Base-by-base conservation (phyloP, 2,888 invertebrate species). In the Caprella mutica region DNA sequence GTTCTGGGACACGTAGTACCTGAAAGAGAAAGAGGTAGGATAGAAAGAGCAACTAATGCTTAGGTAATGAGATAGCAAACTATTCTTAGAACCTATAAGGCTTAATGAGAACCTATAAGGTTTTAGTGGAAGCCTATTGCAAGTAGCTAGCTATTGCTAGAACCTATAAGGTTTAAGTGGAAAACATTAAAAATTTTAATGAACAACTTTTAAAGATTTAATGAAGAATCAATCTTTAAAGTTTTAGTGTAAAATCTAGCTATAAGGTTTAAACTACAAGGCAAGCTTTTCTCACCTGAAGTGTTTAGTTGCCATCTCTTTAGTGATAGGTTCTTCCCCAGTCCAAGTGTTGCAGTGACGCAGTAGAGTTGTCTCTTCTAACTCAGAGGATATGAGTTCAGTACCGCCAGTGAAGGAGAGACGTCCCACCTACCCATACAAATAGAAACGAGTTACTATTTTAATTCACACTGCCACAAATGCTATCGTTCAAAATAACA, bases 1-100 rank as follows among this genome's bases (percentile, higher is more conserved):
- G 65, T 91, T 90, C 70, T 94, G 94, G 0, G 89, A 84, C 2
- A 92, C 87, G 73, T 90, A 94, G 73, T 94, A 94, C 61, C 85
- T 78, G 48, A 9, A n/a, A 29, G 5, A 17, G 21, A 71, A 87
- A 89, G 65, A 70, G 69, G 30, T n/a, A n/a, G n/a, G n/a, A n/a
- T n/a, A n/a, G n/a, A n/a, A n/a, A n/a, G n/a, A n/a, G n/a, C n/a
- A n/a, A n/a, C n/a, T n/a, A n/a, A n/a, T n/a, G n/a, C n/a, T n/a
- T n/a, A 14, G 14, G 33, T 9, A 33, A 33, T 33, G 14, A 8
- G 33, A 33, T 14, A 33, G 8, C 8, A 14, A 33, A 33, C 14
- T 9, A 33, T 33, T 33, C 33, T 9, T 33, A 33, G 9, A 33
- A 33, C 14, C 33, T 8, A 33, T 8, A 33, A 9, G 33, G 14